phyloP scores from a whole-genome alignment of 92 coral and sea anemone genomes.

The Virgularia gustaviana region DNA sequence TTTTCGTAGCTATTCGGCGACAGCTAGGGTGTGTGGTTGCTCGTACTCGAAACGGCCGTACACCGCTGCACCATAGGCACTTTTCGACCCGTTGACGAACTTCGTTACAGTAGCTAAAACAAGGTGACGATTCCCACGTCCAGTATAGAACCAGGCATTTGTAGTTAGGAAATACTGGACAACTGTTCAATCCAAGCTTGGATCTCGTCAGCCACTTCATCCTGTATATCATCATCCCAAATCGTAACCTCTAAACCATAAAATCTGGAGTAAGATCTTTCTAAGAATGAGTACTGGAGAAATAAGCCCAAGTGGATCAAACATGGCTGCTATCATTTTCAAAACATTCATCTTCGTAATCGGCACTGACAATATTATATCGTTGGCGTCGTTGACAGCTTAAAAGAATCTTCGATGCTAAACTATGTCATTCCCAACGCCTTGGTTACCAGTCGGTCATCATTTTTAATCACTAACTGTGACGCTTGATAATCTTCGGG shows the following conservation, averaged over 20 bases:
- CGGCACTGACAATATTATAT: no score
- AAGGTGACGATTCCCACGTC: constrained; percentile 19
- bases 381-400: no score
- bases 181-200: constrained; percentile 52
- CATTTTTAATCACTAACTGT: constrained; percentile 30
- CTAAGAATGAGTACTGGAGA: constrained; percentile 41
- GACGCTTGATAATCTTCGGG: constrained; percentile 51
- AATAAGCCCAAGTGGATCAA: constrained; percentile 53
- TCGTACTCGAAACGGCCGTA: not conserved
- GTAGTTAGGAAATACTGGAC: constrained; percentile 31
- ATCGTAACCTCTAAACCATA: constrained; percentile 54
- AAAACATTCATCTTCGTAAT: no score
- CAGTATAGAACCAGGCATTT: constrained; percentile 46
- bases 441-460: not conserved
- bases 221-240: constrained; percentile 55
- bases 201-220: constrained; percentile 36
- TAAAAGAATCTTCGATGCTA: constrained; percentile 5
- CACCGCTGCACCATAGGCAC: not conserved
- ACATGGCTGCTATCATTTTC: no score
- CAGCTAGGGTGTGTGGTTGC: not conserved
- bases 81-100: not conserved
- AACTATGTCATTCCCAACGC: not conserved
- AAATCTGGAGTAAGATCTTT: constrained; percentile 57
- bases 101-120: no score
- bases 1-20: constrained; percentile 45